Conservation (phyloP, 1,140 invertebrate genomes). For the Magallana angulata region DNA sequence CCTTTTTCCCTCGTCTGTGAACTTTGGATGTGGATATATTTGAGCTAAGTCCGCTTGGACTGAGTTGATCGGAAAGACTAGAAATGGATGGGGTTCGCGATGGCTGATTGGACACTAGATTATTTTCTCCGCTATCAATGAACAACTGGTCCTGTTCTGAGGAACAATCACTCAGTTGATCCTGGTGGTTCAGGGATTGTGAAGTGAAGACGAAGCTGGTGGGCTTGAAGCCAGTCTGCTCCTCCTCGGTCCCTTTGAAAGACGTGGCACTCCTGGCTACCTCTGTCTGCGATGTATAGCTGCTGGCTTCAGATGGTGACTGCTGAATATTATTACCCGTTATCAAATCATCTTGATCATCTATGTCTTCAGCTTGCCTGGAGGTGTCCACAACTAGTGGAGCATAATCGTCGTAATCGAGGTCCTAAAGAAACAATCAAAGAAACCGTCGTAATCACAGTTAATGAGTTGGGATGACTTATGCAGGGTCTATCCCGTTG, state of each 20-base stretch:
- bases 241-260: constrained; percentile 2
- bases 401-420: constrained; percentile 58
- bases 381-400: constrained; percentile 58
- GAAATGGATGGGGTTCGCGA: constrained; percentile 49
- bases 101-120: background rate
- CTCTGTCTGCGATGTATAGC: constrained; percentile 33
- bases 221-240: background rate
- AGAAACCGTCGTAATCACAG: constrained; percentile 47
- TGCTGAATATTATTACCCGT: constrained; percentile 17
- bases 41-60: constrained; percentile 54
- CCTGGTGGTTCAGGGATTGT: constrained; percentile 23
- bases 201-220: constrained; percentile 1
- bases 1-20: constrained; percentile 54
- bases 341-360: constrained; percentile 39
- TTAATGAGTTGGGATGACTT: constrained; percentile 47
- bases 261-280: constrained; percentile 12
- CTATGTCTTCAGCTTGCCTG: constrained; percentile 44
- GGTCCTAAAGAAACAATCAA: constrained; percentile 57
- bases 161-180: constrained; percentile 39
- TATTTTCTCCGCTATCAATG: constrained; percentile 12
- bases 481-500: background rate
- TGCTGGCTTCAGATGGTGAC: constrained; percentile 10
- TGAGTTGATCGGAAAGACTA: constrained; percentile 48
- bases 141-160: constrained; percentile 33
- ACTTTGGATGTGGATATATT: constrained; percentile 54